Evolutionary conservation across 2,888 invertebrate genomes (phyloP), one percentile per base, ranked within the genome.

Genomic region (Hemaris fuciformis): DNA sequence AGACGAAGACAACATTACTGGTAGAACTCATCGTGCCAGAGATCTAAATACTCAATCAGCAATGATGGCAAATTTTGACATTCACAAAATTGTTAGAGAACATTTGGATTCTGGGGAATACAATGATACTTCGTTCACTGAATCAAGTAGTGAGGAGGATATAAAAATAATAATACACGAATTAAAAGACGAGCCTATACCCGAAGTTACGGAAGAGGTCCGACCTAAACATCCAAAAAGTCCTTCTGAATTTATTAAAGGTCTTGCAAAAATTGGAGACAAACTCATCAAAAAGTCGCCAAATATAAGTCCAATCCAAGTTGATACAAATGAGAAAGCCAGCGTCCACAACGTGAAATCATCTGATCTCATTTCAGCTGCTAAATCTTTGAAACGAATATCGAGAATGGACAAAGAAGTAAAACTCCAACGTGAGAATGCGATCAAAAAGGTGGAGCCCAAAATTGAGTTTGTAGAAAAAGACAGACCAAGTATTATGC

Each of bases 1-100:
- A 68, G 89, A 91, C 59, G 88, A 73, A 56, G 87, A 88, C 25
- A 89, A 87, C 70, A 87, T 88, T 22, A 85, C 85, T 27, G 80
- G 88, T 64, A 80, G 89, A 67, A 79, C 80, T n/a, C 75, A 85
- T 67, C 79, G 83, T 20, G 80, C 83, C 4, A 89, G 84, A 70
- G 84, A 83, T 70, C 75, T 93, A 60, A 83, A 81, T 48, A 82
- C 85, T 61, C 93, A 93, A 72, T 87, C 89, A 0, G 84, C 83
- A 1, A 90, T 90, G 89, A 93, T 92, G 93, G 85, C 92, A 0
- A 88, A 85, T 61, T 93, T 93, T 65, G 90, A 90, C 66, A 79
- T 90, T 23, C 83, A 92, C 65, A 84, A 83, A 71, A 76, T 79
- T 38, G 78, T 92, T 2, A 79, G 83, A 72, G 87, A 91, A 67